phyloP scores from a whole-genome alignment of 2,797 vertebrate species.

The Varecia variegata region DNA sequence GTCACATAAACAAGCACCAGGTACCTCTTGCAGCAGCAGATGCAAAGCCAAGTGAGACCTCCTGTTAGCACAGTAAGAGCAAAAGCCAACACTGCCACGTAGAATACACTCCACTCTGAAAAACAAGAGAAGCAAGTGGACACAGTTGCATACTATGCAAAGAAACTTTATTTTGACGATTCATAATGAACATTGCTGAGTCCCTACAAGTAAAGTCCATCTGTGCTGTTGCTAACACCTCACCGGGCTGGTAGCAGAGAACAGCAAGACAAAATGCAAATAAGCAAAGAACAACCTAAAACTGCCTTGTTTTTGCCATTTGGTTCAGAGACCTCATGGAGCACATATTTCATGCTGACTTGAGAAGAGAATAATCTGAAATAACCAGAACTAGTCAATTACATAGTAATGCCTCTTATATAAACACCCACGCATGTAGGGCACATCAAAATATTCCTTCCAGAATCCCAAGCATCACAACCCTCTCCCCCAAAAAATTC shows the following conservation, averaged over 20 bases:
- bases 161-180: background rate
- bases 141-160: background rate
- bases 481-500: background rate
- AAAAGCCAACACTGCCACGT: slow-evolving; percentile 87
- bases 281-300: background rate
- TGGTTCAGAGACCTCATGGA: background rate
- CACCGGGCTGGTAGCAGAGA: background rate
- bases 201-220: background rate
- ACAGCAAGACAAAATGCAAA: background rate
- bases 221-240: background rate
- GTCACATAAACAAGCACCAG: background rate
- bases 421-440: background rate
- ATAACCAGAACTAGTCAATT: background rate
- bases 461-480: background rate
- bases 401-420: background rate
- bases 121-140: slow-evolving; percentile 57
- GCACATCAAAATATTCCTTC: background rate
- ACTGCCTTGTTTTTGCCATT: background rate
- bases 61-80: slow-evolving; percentile 84
- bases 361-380: background rate
- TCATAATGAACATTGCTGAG: background rate
- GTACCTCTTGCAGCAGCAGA: slow-evolving; percentile 94
- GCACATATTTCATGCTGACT: background rate
- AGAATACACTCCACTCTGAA: slow-evolving; percentile 94
- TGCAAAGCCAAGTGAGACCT: slow-evolving; percentile 87